Evolutionary conservation across 2,888 invertebrate species (phyloP).

Genomic region (Spodoptera exigua): DNA sequence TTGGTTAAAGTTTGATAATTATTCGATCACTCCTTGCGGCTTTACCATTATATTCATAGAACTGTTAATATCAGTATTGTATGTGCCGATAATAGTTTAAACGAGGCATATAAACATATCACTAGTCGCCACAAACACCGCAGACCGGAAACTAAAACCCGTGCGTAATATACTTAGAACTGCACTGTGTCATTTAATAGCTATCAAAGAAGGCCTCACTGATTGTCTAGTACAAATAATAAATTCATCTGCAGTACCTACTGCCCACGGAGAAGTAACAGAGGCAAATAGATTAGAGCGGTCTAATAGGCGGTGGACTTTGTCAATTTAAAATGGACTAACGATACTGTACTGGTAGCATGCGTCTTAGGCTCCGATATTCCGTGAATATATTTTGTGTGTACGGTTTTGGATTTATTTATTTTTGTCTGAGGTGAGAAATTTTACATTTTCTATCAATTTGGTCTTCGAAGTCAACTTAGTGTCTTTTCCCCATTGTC

Average conservation of each 20-base stretch:
- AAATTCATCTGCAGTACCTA: slow-evolving; percentile 29
- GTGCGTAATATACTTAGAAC: slow-evolving; percentile 47
- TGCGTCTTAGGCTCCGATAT: slow-evolving; percentile 6
- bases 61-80: slow-evolving; percentile 3
- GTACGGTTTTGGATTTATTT: background rate
- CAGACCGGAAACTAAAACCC: slow-evolving; percentile 34
- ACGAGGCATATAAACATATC: slow-evolving; percentile 28
- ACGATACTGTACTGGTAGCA: background rate
- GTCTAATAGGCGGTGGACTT: slow-evolving; percentile 29
- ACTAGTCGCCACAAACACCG: slow-evolving; percentile 26
- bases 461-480: too few relatives aligned
- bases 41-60: too few relatives aligned
- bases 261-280: slow-evolving; percentile 11
- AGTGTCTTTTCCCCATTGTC: too few relatives aligned
- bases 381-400: background rate
- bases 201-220: slow-evolving; percentile 14
- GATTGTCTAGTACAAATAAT: slow-evolving; percentile 23
- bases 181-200: slow-evolving; percentile 44
- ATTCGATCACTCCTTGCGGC: slow-evolving; percentile 1
- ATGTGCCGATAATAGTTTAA: slow-evolving; percentile 19
- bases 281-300: slow-evolving; percentile 27
- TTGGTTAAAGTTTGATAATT: slow-evolving; percentile 20
- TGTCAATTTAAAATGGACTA: slow-evolving; percentile 35
- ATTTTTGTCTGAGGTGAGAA: slow-evolving; percentile 5
- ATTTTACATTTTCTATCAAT: background rate